Base-by-base conservation (phyloP, 1,140 invertebrate species). In the Cryptotermes secundus region DNA sequence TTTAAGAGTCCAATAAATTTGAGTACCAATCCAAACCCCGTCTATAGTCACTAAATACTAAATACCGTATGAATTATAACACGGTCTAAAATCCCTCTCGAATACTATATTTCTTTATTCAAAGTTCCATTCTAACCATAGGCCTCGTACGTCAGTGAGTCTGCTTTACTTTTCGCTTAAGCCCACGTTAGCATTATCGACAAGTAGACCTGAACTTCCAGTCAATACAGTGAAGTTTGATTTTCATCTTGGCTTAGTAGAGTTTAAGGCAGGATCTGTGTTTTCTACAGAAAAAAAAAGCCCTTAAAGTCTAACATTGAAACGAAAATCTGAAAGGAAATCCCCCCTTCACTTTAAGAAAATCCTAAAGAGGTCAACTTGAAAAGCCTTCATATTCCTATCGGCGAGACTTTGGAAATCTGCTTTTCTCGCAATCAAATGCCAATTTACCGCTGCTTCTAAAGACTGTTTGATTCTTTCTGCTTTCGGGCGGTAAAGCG, bases 401-500 rank as follows among this genome's bases (percentile, higher is more conserved):
- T 72, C 59, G 59, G 59, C 16, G n/a, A 31, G n/a, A 72, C 59
- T 72, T 59, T 59, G 26, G 16, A 72, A 72, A 72, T n/a, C 59
- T 72, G 59, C 26, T 26, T 72, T 26, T 31, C n/a, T 72, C 59
- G 59, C 59, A 72, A 72, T 72, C 59, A 72, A 72, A 72, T 72
- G 59, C 7, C 59, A 72, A 72, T 72, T 72, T 72, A 72, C 59
- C 59, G 31, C 9, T 4, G 59, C n/a, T 72, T 72, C 59, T 72
- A 72, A 72, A 72, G 59, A 72, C 59, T 72, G 59, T 72, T 72
- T 72, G 59, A 72, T 72, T 72, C 59, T 72, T 72, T 72, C 59
- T 72, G 59, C 59, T 72, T 31, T 72, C 26, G n/a, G 59, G 59
- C 31, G 59, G 59, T 72, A 72, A 72, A 72, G 59, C 31, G 59